Percentiles rank a stretch among this genome's conserved stretches.
Evolutionary conservation across 2,888 invertebrate genomes (phyloP).

Genomic region (Ganaspis brasiliensis): DNA sequence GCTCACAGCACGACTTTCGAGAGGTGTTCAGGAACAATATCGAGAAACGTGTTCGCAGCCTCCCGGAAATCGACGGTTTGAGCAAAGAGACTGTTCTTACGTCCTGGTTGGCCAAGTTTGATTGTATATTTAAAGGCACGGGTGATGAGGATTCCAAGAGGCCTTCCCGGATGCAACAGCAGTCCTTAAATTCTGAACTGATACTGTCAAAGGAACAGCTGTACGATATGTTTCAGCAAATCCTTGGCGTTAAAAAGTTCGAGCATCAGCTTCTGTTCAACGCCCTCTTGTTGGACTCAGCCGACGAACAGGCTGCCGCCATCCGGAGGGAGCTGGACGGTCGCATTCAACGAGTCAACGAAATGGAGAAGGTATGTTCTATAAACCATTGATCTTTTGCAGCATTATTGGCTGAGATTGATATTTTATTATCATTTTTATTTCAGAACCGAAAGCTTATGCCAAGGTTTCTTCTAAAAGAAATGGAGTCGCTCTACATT

Average conservation of each 20-base stretch:
- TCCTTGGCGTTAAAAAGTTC: slow-evolving; percentile 98
- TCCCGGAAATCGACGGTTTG: slow-evolving; percentile 99
- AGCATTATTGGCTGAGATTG: too few species aligned
- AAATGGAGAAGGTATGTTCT: slow-evolving; percentile 94
- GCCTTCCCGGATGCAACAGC: slow-evolving; percentile 93
- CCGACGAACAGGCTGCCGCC: slow-evolving; percentile 99
- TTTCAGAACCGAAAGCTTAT: slow-evolving; percentile 95
- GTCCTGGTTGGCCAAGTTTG: slow-evolving; percentile 99
- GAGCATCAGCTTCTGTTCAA: slow-evolving; percentile 99
- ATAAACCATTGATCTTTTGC: too few species aligned
- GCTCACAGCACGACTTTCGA: slow-evolving; percentile 98
- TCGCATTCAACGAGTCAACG: slow-evolving; percentile 96
- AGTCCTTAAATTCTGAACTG: slow-evolving; percentile 94
- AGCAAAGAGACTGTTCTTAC: slow-evolving; percentile 99
- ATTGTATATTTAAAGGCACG: slow-evolving; percentile 97
- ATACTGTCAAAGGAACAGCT: slow-evolving; percentile 99
- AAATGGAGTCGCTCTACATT: slow-evolving; percentile 99
- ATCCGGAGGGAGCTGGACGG: slow-evolving; percentile 99
- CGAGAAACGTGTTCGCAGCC: slow-evolving; percentile 97
- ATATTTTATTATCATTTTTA: too few species aligned
- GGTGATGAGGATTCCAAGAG: slow-evolving; percentile 94
- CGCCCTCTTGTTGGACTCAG: slow-evolving; percentile 98
- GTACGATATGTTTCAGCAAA: slow-evolving; percentile 99
- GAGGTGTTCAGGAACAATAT: slow-evolving; percentile 99
- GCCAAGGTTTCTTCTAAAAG: slow-evolving; percentile 99